Evolutionary conservation across 1,140 invertebrate genomes (phyloP), one percentile per base, ranked within the genome.

Genomic region (Brachionus plicatilis): DNA sequence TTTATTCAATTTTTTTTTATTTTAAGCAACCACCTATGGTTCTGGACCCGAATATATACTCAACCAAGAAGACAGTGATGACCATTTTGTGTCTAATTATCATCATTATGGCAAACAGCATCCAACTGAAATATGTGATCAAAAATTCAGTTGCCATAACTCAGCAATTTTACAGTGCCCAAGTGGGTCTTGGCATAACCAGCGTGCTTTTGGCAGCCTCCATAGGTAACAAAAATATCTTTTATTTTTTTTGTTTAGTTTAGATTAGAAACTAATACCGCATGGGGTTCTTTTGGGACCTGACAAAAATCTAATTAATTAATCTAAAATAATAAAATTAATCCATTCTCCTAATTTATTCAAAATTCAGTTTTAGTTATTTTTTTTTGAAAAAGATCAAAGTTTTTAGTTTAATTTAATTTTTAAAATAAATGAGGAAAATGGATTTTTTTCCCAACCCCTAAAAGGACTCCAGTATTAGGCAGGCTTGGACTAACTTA

Each of bases 11-110:
- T 11, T 45, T 29, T 27, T 43, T 27, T 7, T 20, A 75, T 68
- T 50, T 79, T 79, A 43, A 82, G 79, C 53, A 60, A 68, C 11
- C 79, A 24, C 79, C 79, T 7, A 37, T 43, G 20, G 33, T 29
- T 9, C 12, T 82, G 24, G 79, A 82, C 24, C 33, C 79, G 24
- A 82, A 82, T 20, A 82, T 82, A 45, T 82, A 82, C 14, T 60
- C 79, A 12, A 82, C 79, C 33, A 82, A 82, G 60, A 82, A 82
- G 24, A 65, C 79, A 45, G 79, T 82, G 12, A 82, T 82, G 79
- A 82, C 79, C 17, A 82, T 82, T 66, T 68, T 82, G 33, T 82
- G 79, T 68, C 53, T 82, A 29, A 82, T 82, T 0, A 82, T 82
- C 7, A 82, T 82, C 50, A 82, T 82, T 5, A 82, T 82, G 79